Evolutionary conservation across 2,888 invertebrate species (phyloP).

Genomic region (Pandemis corylana): DNA sequence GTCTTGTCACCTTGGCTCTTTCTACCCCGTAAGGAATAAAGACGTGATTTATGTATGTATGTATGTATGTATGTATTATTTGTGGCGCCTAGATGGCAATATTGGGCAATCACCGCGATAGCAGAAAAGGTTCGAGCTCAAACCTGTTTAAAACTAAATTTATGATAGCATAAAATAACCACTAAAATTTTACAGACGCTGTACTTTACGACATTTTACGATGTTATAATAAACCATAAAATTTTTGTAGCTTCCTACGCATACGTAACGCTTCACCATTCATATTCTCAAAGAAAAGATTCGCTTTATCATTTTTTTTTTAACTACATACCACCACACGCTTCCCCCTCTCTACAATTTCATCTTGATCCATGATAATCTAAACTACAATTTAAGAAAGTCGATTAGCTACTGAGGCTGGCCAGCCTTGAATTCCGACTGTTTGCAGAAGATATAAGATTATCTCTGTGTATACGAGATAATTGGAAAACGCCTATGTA

Average conservation of each 20-base stretch:
- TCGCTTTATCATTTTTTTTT: not conserved
- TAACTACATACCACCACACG: slow-evolving; percentile 58
- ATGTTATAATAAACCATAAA: slow-evolving; percentile 19
- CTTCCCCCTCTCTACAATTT: slow-evolving; percentile 54
- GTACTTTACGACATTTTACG: slow-evolving; percentile 13
- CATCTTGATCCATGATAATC: slow-evolving; percentile 48
- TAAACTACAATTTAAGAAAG: slow-evolving; percentile 31
- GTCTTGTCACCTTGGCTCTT: no score
- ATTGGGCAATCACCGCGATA: no score
- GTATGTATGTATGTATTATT: no score
- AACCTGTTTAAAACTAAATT: not conserved
- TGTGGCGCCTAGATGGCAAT: no score
- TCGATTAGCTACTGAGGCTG: slow-evolving; percentile 22
- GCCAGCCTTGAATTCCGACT: slow-evolving; percentile 56
- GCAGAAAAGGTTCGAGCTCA: no score
- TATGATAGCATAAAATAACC: not conserved
- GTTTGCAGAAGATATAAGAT: slow-evolving; percentile 61
- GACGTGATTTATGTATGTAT: no score
- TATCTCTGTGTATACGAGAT: slow-evolving; percentile 64
- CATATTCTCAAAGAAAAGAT: no score
- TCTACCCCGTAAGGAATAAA: no score
- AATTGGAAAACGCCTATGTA: slow-evolving; percentile 56
- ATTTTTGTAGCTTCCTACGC: no score
- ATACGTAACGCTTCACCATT: no score
- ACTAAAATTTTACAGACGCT: not conserved